Base-by-base conservation (phyloP, 2,797 vertebrate species). In the Notolabrus celidotus region DNA sequence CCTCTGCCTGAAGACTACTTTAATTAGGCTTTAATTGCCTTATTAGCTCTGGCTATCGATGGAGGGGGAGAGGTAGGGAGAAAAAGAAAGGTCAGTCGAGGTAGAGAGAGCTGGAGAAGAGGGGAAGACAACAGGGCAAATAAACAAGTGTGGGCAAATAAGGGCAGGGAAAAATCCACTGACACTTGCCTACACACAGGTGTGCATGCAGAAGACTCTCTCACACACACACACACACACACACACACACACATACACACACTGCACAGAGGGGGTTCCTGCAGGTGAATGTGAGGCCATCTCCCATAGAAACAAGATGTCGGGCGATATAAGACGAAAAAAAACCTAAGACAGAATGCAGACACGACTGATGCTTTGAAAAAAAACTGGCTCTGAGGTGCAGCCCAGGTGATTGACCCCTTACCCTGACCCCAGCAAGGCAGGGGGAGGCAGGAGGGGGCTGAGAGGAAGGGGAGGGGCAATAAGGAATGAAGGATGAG, bases 21-120 rank as follows among this genome's bases (percentile, higher is more conserved):
- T 92, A 93, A 94, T 94, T 91, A 93, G 88, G 67, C 83, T 77
- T 88, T 93, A 94, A 94, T 94, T 93, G 91, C 86, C 91, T 93
- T 92, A 93, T 94, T 93, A 93, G 90, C 88, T 82, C 47, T 61
- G 67, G 73, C 82, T 89, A 89, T 94, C 79, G 74, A 89, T 79
- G 78, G 77, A 87, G 51, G 68, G 71, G 67, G 58, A 74, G 77
- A 77, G 61, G 74, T 67, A 71, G 72, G 25, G 67, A 56, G 71
- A 64, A 78, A 77, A 77, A 36, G 12, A 82, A 86, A 79, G 80
- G 81, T 82, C 82, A 80, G 61, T 45, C 47, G 71, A 53, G 25
- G 59, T 70, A 66, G 68, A 79, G 67, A 78, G 75, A 60, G 73
- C 54, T 51, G 46, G 29, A 77, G 64, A 79, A 57, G 54, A 61